Evolutionary conservation across 1,140 invertebrate genomes (phyloP).

Genomic region (Chrysopa pallens): DNA sequence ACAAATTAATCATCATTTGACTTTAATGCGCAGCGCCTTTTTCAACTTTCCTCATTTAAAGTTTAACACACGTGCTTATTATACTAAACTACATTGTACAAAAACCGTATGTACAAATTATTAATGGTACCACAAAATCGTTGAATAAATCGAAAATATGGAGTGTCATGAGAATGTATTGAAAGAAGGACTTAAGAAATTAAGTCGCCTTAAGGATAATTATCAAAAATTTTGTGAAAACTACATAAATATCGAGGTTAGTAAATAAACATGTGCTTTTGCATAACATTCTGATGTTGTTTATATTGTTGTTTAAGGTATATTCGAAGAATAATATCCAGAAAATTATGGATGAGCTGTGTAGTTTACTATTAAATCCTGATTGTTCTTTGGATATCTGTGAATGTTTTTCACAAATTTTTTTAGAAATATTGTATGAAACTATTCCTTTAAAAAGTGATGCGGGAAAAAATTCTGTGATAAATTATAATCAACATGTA

Average conservation of each 20-base stretch:
- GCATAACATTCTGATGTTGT: constrained; percentile 1
- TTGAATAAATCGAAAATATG: not conserved
- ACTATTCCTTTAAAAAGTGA: constrained; percentile 12
- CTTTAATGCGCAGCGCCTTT: not conserved
- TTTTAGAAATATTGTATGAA: constrained; percentile 18
- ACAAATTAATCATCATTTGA: too few relatives aligned
- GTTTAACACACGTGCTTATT: not conserved
- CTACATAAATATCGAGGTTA: not conserved
- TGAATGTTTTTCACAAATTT: constrained; percentile 23
- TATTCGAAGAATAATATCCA: not conserved
- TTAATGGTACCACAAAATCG: not conserved
- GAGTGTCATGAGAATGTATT: not conserved
- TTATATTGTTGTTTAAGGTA: not conserved
- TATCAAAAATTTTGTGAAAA: not conserved
- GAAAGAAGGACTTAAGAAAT: not conserved
- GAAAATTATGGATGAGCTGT: constrained; percentile 14
- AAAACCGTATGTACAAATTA: not conserved
- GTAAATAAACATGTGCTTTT: not conserved
- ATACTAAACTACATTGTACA: not conserved
- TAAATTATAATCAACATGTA: constrained; percentile 15
- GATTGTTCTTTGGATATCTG: constrained; percentile 17
- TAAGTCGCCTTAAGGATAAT: not conserved
- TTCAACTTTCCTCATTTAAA: not conserved
- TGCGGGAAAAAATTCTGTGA: not conserved
- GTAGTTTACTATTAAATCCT: constrained; percentile 18